Evolutionary conservation across 2,113 vertebrate genomes (phyloP).

Genomic region (Neopipo cinnamomea): DNA sequence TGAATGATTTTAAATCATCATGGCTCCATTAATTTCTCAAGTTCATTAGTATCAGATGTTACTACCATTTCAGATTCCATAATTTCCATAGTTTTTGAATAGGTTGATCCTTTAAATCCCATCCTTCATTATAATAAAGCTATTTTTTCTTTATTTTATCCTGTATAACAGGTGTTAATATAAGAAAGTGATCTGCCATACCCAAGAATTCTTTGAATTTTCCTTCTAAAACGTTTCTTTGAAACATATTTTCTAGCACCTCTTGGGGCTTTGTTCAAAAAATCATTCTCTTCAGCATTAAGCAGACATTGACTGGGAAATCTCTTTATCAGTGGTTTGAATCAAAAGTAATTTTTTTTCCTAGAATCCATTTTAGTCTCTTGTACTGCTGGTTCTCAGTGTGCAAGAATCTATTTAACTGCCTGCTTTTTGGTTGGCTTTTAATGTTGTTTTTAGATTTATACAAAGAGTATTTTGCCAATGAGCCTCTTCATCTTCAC

Average conservation of each 20-base stretch:
- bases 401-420: constrained; percentile 57
- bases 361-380: constrained; percentile 41
- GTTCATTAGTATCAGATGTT: not conserved
- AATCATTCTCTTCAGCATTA: not conserved
- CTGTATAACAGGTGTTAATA: not conserved
- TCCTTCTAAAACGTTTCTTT: not conserved
- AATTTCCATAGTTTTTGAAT: not conserved
- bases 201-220: not conserved
- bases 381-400: constrained; percentile 9
- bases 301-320: not conserved
- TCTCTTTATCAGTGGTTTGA: constrained; percentile 32
- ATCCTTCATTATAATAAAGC: not conserved
- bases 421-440: constrained; percentile 21
- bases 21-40: not conserved
- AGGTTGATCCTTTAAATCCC: not conserved
- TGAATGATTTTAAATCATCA: not conserved
- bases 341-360: not conserved
- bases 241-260: not conserved
- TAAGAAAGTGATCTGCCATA: not conserved
- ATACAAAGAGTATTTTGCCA: constrained; percentile 42
- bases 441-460: constrained; percentile 56
- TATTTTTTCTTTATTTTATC: not conserved
- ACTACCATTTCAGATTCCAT: not conserved
- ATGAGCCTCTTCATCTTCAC: constrained; percentile 52
- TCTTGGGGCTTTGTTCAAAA: not conserved